Evolutionary conservation across 2,888 invertebrate genomes (phyloP).

Genomic region (Hypomecis punctinalis): DNA sequence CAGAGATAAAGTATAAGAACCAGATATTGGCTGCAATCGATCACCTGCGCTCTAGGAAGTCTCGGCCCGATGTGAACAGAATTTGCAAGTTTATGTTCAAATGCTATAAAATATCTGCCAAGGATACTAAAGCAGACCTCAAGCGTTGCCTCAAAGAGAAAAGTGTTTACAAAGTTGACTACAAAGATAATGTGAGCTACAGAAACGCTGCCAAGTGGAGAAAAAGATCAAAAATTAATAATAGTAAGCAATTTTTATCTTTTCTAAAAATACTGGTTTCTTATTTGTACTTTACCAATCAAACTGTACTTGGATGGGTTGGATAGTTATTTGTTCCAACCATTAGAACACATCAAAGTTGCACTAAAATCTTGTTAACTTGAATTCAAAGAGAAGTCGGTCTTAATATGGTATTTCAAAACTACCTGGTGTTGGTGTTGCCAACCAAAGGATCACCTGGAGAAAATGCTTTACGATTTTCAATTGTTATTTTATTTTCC

Average conservation of each 20-base stretch:
- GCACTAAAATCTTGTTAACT: too few relatives aligned
- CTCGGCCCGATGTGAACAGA: conserved; percentile 92
- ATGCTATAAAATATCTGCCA: conserved; percentile 88
- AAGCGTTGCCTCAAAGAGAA: conserved; percentile 90
- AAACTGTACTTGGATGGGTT: too few relatives aligned
- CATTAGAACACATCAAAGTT: too few relatives aligned
- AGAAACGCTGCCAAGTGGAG: conserved; percentile 92
- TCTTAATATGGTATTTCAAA: too few relatives aligned
- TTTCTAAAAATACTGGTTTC: background rate
- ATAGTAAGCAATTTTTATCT: conserved; percentile 59
- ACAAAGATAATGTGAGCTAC: conserved; percentile 94
- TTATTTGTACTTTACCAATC: too few relatives aligned
- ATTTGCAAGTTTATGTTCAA: conserved; percentile 93
- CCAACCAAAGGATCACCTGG: too few relatives aligned
- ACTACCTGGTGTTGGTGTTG: too few relatives aligned
- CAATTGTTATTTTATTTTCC: conserved; percentile 23
- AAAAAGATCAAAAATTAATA: conserved; percentile 67
- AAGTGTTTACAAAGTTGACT: conserved; percentile 92
- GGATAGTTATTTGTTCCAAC: too few relatives aligned
- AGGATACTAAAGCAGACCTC: conserved; percentile 89
- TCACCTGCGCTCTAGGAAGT: conserved; percentile 92
- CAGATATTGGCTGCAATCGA: conserved; percentile 94
- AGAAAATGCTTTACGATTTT: background rate
- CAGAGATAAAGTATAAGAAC: conserved; percentile 88
- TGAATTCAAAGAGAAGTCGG: too few relatives aligned